Base-by-base conservation (phyloP, 2,888 invertebrate genomes). In the Hyppa rectilinea region DNA sequence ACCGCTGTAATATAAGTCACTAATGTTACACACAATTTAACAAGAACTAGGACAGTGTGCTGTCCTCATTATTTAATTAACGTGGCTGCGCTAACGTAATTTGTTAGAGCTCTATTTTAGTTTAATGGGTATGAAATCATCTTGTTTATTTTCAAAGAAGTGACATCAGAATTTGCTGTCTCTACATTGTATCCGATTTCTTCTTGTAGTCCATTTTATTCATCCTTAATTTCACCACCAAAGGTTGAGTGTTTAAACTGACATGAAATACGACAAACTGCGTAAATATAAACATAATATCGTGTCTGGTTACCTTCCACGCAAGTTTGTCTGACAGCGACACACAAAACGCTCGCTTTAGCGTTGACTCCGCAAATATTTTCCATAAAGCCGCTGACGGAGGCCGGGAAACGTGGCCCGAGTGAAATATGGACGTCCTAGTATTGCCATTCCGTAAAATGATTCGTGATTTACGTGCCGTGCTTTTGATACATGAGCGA, bases 381-480 rank as follows among this genome's bases (percentile, higher is more conserved):
- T 87, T 88, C 82, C 88, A 88, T 89, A 88, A 79, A 83, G 83
- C 86, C 87, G 87, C 85, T 87, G 85, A 85, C 89, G 87, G 88
- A 88, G 88, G 87, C 85, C 87, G 86, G 90, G 89, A 88, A 91
- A 89, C 88, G 78, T 87, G 81, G 81, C 80, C 75, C 82, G 83
- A 83, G 83, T 92, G 91, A 93, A 90, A 92, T 91, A 92, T 92
- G 91, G 87, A 78, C 85, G 88, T 85, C 88, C 88, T 87, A 88
- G 89, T 90, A 90, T 91, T 91, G 89, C 89, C 88, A 87, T 90
- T 87, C 85, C 84, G 89, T 89, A 90, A 92, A 92, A 93, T 93
- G 90, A 91, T 93, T 92, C 88, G 90, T 92, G 93, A 94, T 92
- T 92, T 92, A 93, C 89, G 89, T 85, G 83, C 82, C 84, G 77